phyloP scores from a whole-genome alignment of 2,888 invertebrate genomes.

The Metacarcinus magister region DNA sequence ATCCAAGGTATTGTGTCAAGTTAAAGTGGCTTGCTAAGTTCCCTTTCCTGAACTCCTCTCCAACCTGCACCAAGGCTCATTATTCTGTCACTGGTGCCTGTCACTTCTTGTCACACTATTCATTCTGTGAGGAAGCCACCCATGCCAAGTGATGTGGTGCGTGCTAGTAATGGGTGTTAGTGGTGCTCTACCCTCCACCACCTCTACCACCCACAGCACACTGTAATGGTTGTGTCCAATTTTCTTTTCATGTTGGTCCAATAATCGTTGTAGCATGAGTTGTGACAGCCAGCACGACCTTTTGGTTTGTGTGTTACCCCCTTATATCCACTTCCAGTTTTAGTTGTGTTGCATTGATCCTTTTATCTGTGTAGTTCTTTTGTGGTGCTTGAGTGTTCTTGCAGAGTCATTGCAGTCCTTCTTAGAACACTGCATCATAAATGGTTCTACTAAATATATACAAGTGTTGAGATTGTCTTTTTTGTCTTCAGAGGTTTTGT shows the following conservation, averaged over 20 bases:
- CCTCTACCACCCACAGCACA: conserved; percentile 50
- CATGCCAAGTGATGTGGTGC: conserved; percentile 79
- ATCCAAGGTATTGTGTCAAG: neutral
- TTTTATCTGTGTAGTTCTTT: neutral
- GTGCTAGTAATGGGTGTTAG: too few species aligned
- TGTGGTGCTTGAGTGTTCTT: conserved; percentile 9
- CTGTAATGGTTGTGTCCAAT: neutral
- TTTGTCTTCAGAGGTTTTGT: conserved; percentile 13
- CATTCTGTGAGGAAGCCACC: conserved; percentile 78
- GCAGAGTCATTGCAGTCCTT: neutral
- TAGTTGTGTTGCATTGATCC: conserved; percentile 18
- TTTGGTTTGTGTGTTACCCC: conserved; percentile 63
- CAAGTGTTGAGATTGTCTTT: neutral
- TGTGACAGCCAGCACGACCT: conserved; percentile 66
- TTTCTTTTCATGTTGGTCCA: conserved; percentile 67
- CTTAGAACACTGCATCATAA: neutral
- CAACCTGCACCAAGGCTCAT: conserved; percentile 58
- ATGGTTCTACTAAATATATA: neutral
- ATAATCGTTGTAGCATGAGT: conserved; percentile 56
- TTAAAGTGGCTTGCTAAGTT: neutral
- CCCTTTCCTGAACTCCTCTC: neutral
- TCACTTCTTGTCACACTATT: conserved; percentile 79
- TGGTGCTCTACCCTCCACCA: conserved; percentile 66
- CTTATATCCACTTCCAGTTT: neutral
- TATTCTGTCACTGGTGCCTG: conserved; percentile 69